These are phyloP conservation scores for Carcharodon carcharias DNA, from an alignment of 2,797 vertebrate species.

Conservation along the genomic window DNA sequence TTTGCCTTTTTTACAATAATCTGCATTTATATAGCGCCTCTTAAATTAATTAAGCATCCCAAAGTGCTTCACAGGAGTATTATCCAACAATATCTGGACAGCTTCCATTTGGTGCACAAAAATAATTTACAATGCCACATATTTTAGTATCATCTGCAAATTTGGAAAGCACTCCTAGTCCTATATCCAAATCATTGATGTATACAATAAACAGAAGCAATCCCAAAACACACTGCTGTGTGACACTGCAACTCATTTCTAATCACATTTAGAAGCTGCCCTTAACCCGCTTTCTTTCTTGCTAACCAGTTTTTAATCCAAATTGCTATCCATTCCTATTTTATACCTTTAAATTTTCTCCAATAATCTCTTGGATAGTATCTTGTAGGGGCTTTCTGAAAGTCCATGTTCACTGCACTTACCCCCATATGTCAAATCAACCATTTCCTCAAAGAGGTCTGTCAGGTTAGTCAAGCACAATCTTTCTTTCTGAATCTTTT, in stretches of 20 bases:
- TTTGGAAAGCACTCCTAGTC: neutral
- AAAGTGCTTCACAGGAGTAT: neutral
- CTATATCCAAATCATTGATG: too few species aligned
- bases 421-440: neutral
- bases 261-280: too few species aligned
- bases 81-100: neutral
- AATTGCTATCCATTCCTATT: neutral
- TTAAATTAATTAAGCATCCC: neutral
- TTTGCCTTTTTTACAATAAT: neutral
- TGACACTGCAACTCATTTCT: too few species aligned
- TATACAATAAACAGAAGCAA: too few species aligned
- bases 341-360: neutral
- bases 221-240: too few species aligned
- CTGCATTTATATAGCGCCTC: neutral
- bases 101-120: neutral
- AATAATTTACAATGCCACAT: neutral
- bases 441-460: neutral
- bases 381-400: neutral
- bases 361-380: neutral
- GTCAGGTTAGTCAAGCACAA: neutral
- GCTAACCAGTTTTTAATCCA: too few species aligned
- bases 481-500: neutral
- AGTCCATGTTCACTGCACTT: neutral
- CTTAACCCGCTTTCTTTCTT: too few species aligned
- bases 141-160: neutral